A percentile compares a stretch with the other conserved stretches of the same genome.
phyloP scores from a whole-genome alignment of 2,113 vertebrate genomes.

The Reinhardtius hippoglossoides region DNA sequence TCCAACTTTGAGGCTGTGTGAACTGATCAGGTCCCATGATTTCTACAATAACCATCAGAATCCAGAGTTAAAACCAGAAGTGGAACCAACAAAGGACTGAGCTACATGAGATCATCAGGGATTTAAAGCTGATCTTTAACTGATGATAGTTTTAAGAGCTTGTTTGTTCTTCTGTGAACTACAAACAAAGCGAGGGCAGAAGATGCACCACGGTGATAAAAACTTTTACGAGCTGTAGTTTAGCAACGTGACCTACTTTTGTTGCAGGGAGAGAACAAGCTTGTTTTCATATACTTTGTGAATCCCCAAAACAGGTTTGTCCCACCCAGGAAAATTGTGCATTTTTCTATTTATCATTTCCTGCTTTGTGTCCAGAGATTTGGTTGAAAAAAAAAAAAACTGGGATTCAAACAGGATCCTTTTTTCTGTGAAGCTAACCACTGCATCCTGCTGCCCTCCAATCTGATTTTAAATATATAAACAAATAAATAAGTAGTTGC shows the following conservation, averaged over 20 bases:
- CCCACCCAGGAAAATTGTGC: constrained; percentile 9
- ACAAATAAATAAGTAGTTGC: no score
- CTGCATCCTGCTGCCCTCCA: no score
- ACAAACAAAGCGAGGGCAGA: not conserved
- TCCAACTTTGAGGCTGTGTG: no score
- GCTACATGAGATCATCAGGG: not conserved
- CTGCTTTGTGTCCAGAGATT: not conserved
- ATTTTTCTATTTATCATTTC: constrained; percentile 12
- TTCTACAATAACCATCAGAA: no score
- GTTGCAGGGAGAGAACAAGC: not conserved
- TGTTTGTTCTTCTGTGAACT: not conserved
- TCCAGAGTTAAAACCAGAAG: not conserved
- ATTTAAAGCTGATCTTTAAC: not conserved
- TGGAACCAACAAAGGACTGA: no score
- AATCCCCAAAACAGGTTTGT: not conserved
- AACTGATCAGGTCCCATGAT: no score
- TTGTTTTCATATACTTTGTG: constrained; percentile 1
- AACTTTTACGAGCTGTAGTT: constrained; percentile 11
- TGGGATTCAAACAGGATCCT: no score
- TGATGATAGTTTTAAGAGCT: not conserved
- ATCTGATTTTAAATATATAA: no score
- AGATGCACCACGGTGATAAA: not conserved
- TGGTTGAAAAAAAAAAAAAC: not conserved
- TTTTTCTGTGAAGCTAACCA: no score
- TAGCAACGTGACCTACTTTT: constrained; percentile 42